Conservation (phyloP, 2,113 vertebrate species). For the Triplophysa dalaica region DNA sequence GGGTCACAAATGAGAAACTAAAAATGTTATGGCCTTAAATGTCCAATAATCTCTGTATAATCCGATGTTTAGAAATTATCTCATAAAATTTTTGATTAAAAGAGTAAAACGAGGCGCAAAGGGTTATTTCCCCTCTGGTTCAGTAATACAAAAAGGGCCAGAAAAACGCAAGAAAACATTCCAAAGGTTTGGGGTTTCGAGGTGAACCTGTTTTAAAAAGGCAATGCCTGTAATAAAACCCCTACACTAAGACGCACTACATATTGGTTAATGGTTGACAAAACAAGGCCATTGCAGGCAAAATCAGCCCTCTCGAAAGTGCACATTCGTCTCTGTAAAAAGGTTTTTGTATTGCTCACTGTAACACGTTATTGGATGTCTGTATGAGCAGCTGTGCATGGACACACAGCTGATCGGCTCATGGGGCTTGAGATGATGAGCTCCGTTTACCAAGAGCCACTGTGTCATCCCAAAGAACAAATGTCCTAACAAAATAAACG, state of each 20-base stretch:
- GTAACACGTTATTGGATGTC: constrained; percentile 40
- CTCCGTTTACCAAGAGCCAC: neutral
- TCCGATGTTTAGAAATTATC: no score
- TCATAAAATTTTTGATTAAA: no score
- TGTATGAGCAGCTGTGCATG: constrained; percentile 49
- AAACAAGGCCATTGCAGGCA: constrained; percentile 44
- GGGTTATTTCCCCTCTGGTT: neutral
- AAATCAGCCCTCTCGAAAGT: constrained; percentile 50
- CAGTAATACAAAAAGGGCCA: neutral
- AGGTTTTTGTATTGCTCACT: constrained; percentile 45
- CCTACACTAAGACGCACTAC: no score
- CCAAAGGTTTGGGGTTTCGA: neutral
- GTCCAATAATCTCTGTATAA: no score
- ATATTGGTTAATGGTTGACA: constrained; percentile 25
- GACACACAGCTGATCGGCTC: constrained; percentile 41
- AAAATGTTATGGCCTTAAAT: no score
- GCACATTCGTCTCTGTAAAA: constrained; percentile 49
- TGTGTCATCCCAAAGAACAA: neutral
- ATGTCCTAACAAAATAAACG: neutral
- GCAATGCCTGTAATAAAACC: neutral
- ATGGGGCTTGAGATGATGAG: constrained; percentile 26
- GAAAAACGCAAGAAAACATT: neutral
- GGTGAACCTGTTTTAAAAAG: neutral
- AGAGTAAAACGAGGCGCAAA: neutral
- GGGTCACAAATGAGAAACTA: no score